phyloP scores from a whole-genome alignment of 64 coral and sea anemone genomes.

The Pocillopora verrucosa region DNA sequence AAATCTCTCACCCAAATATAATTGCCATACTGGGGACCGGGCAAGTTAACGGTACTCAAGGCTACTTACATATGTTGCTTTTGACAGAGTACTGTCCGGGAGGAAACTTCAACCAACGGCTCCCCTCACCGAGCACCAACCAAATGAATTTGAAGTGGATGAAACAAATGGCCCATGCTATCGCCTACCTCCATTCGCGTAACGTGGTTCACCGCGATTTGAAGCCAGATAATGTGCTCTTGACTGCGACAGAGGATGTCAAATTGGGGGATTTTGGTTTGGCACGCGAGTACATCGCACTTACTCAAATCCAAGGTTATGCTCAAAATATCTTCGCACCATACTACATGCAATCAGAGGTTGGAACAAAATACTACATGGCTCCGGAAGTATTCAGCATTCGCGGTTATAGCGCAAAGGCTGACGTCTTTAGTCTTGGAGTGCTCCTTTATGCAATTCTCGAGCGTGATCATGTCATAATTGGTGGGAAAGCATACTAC shows the following conservation, averaged over 20 bases:
- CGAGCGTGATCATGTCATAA: constrained; percentile 12
- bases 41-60: not conserved
- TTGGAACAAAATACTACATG: constrained; percentile 23
- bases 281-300: constrained; percentile 23
- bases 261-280: constrained; percentile 51
- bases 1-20: constrained; percentile 1
- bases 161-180: constrained; percentile 11
- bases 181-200: not conserved
- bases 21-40: not conserved
- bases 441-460: constrained; percentile 38
- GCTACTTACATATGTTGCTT: constrained; percentile 18
- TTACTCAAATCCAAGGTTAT: too few relatives aligned
- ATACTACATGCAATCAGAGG: constrained; percentile 22
- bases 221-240: constrained; percentile 47
- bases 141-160: constrained; percentile 8
- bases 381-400: constrained; percentile 49
- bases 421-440: constrained; percentile 66
- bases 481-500: constrained; percentile 49
- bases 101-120: constrained; percentile 38
- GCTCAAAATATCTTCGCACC: not conserved
- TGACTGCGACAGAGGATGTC: not conserved
- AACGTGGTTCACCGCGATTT: constrained; percentile 43
- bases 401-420: constrained; percentile 56
- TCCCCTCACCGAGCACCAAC: not conserved
- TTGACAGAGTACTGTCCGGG: constrained; percentile 64